Percentiles rank a stretch among this genome's conserved stretches.
Evolutionary conservation across 2,113 vertebrate genomes (phyloP).

Genomic region (Stegastes partitus): DNA sequence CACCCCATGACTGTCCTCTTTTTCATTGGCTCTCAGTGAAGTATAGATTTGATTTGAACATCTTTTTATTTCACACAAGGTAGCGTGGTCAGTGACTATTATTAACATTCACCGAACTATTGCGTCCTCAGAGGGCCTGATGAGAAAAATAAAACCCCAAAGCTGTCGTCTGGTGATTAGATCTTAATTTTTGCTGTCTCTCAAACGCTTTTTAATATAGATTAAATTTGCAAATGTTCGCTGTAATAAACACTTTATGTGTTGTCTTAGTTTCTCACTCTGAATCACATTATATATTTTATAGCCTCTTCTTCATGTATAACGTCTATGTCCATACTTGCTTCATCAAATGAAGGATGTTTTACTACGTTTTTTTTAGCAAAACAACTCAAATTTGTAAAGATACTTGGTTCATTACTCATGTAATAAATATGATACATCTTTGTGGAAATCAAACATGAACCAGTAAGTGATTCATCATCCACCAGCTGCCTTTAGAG

Average conservation of each 20-base stretch:
- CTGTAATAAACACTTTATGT: not conserved
- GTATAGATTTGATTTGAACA: slow-evolving; percentile 41
- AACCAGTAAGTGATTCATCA: slow-evolving; percentile 13
- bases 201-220: not conserved
- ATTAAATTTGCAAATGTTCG: not conserved
- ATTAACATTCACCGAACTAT: slow-evolving; percentile 11
- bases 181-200: not conserved
- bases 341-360: too few relatives aligned
- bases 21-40: slow-evolving; percentile 37
- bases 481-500: slow-evolving; percentile 49
- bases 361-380: too few relatives aligned
- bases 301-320: too few relatives aligned
- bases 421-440: not conserved
- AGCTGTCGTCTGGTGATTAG: not conserved
- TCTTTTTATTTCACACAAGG: slow-evolving; percentile 19
- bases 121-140: not conserved
- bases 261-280: too few relatives aligned
- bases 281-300: too few relatives aligned
- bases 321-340: too few relatives aligned
- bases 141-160: slow-evolving; percentile 10
- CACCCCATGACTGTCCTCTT: slow-evolving; percentile 8
- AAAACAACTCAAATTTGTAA: too few relatives aligned
- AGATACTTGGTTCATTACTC: slow-evolving; percentile 3
- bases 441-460: slow-evolving; percentile 18
- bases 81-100: not conserved